Conservation (phyloP, 1,140 invertebrate species). For the Ganaspis sp. region DNA sequence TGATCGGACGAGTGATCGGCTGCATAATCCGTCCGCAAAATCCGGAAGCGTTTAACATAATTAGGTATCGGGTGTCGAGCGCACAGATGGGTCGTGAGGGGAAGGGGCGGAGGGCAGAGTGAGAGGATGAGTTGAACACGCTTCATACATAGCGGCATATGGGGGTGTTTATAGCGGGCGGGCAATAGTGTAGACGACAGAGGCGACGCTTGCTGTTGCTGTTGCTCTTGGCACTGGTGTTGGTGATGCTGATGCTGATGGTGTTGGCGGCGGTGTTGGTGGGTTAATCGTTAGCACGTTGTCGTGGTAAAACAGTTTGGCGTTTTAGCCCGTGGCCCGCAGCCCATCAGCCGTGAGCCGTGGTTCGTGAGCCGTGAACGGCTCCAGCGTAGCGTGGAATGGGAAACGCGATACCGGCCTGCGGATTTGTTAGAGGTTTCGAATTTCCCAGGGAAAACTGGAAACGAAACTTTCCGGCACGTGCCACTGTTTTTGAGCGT, state of each 20-base stretch:
- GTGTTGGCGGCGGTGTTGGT: constrained; percentile 46
- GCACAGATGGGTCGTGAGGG: constrained; percentile 57
- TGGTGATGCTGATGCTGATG: constrained; percentile 35
- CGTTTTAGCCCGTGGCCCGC: constrained; percentile 60
- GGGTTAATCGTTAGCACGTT: constrained; percentile 73
- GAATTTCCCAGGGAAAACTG: constrained; percentile 40
- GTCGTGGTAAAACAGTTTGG: constrained; percentile 71
- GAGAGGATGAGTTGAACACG: constrained; percentile 42
- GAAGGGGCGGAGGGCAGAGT: constrained; percentile 50
- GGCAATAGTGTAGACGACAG: constrained; percentile 34
- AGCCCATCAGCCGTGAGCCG: constrained; percentile 33
- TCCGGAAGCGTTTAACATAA: constrained; percentile 75
- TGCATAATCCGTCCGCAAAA: constrained; percentile 71
- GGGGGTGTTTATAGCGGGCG: constrained; percentile 36
- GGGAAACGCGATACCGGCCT: constrained; percentile 28
- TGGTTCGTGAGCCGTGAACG: not conserved
- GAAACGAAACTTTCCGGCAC: constrained; percentile 36
- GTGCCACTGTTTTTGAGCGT: constrained; percentile 32
- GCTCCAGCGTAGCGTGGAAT: constrained; percentile 15
- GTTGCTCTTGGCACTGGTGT: no score
- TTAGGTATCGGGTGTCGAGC: constrained; percentile 73
- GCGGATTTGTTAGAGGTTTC: constrained; percentile 39
- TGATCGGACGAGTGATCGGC: constrained; percentile 32
- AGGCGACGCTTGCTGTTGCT: constrained; percentile 42
- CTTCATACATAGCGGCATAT: constrained; percentile 41